Evolutionary conservation across 1,140 invertebrate genomes (phyloP).

Genomic region (Drosophila triauraria): DNA sequence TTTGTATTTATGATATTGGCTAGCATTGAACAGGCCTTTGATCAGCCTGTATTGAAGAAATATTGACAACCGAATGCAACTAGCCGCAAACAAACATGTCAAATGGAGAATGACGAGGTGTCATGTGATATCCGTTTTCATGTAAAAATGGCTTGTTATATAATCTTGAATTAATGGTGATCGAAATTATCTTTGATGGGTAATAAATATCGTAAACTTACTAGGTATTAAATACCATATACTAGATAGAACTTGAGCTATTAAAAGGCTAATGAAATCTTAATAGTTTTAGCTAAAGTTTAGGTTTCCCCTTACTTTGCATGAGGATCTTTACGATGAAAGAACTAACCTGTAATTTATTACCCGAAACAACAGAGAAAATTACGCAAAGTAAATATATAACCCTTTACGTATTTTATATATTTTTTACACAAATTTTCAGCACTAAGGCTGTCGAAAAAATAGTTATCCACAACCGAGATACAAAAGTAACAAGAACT

Average conservation of each 20-base stretch:
- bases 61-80: constrained; percentile 11
- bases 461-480: too few species aligned
- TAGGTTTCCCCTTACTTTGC: background rate
- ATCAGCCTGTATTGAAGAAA: constrained; percentile 1
- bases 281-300: constrained; percentile 1
- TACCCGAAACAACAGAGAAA: background rate
- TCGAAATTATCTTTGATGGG: constrained; percentile 7
- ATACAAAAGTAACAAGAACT: too few species aligned
- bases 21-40: constrained; percentile 14
- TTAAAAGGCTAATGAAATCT: constrained; percentile 3
- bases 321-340: too few species aligned
- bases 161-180: constrained; percentile 19
- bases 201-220: background rate
- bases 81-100: constrained; percentile 38
- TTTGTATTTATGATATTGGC: constrained; percentile 3
- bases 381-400: background rate
- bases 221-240: background rate
- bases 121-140: constrained; percentile 32
- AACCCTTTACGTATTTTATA: too few species aligned
- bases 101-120: constrained; percentile 14
- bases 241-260: background rate
- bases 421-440: too few species aligned
- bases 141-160: constrained; percentile 15
- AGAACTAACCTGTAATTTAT: background rate
- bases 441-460: too few species aligned